phyloP scores from a whole-genome alignment of 2,888 invertebrate genomes.

The Leptarthrus brevirostris region DNA sequence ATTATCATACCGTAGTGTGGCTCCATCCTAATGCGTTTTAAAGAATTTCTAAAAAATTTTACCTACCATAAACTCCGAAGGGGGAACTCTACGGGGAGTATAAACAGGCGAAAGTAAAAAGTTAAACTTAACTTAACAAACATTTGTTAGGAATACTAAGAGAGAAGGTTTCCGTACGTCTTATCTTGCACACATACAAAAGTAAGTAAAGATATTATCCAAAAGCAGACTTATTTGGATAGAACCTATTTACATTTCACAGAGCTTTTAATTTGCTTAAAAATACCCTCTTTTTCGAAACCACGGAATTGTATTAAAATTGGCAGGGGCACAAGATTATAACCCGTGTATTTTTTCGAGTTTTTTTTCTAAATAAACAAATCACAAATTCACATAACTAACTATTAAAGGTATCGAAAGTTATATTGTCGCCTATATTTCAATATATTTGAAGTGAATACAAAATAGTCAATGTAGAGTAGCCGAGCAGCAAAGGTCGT shows the following conservation, averaged over 20 bases:
- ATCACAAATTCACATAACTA: too few species aligned
- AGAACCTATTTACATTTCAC: constrained; percentile 28
- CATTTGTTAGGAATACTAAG: not conserved
- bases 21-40: not conserved
- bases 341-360: too few species aligned
- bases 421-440: too few species aligned
- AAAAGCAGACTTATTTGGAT: not conserved
- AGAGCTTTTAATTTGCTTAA: constrained; percentile 11
- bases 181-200: not conserved
- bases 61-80: not conserved
- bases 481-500: too few species aligned
- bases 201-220: not conserved
- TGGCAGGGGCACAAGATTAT: too few species aligned
- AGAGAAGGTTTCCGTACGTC: not conserved
- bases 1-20: not conserved
- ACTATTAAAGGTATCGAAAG: too few species aligned
- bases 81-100: not conserved
- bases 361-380: too few species aligned
- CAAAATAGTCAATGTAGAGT: too few species aligned
- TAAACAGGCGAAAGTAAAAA: not conserved
- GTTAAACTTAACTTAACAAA: not conserved
- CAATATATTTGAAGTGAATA: too few species aligned
- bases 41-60: not conserved
- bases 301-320: too few species aligned
- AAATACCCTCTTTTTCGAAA: too few species aligned